phyloP scores from a whole-genome alignment of 2,113 vertebrate genomes.

The Balaeniceps rex region DNA sequence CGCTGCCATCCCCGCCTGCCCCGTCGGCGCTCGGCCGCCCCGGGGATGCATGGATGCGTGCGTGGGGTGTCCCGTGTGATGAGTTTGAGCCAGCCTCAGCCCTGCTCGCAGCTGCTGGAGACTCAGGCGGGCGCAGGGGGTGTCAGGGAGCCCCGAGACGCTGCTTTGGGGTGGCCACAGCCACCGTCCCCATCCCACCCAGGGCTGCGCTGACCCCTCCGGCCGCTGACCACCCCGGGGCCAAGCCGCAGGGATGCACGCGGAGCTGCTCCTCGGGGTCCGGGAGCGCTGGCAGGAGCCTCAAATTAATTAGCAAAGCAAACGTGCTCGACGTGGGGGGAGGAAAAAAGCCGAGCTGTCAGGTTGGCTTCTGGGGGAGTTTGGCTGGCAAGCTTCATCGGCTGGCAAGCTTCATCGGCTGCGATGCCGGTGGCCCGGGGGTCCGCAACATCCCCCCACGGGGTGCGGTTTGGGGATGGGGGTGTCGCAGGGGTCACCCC shows the following conservation, averaged over 20 bases:
- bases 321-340: accelerated
- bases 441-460: neutral
- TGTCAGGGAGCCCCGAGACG: accelerated
- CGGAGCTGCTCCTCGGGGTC: neutral
- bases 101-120: neutral
- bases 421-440: neutral
- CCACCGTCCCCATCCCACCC: neutral
- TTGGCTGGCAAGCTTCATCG: accelerated
- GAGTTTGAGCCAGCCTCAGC: neutral
- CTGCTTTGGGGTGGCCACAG: neutral
- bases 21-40: accelerated
- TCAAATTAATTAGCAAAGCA: neutral
- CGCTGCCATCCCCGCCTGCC: neutral
- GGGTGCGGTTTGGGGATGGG: neutral
- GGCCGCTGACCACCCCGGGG: accelerated
- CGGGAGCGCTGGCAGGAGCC: neutral
- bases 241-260: accelerated
- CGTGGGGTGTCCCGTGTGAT: neutral
- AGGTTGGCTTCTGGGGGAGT: neutral
- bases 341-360: neutral
- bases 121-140: accelerated
- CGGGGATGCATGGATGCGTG: accelerated
- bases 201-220: neutral
- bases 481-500: accelerated
- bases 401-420: accelerated